A percentile compares a stretch with the other conserved stretches of the same genome.
Conservation (phyloP, 2,888 invertebrate species). For the Melitaea athalia region DNA sequence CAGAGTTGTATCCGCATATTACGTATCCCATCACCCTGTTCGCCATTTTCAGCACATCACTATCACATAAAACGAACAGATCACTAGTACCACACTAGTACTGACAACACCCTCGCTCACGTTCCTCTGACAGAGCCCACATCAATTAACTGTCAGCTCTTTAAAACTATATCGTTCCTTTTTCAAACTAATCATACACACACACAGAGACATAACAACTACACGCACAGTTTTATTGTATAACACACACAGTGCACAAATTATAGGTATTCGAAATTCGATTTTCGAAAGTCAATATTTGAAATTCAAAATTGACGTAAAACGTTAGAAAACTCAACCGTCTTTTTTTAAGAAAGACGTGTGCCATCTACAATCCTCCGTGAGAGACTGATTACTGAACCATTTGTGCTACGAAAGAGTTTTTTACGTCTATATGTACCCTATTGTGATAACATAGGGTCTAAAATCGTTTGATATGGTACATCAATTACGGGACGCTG, state of each 20-base stretch:
- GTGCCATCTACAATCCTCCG: constrained; percentile 49
- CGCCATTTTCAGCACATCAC: constrained; percentile 57
- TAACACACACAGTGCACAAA: background rate
- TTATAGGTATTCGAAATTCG: background rate
- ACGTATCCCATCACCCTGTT: constrained; percentile 82
- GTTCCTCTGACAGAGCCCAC: constrained; percentile 7
- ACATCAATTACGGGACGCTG: constrained; percentile 23
- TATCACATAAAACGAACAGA: background rate
- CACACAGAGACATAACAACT: background rate
- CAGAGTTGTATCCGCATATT: constrained; percentile 83
- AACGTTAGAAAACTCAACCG: background rate
- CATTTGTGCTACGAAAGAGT: constrained; percentile 29
- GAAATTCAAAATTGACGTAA: background rate
- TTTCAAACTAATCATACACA: background rate
- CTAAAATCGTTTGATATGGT: constrained; percentile 12
- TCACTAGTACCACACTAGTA: constrained; percentile 23
- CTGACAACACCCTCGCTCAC: constrained; percentile 12
- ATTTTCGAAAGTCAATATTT: too few species aligned
- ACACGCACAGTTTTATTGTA: background rate
- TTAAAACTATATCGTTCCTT: constrained; percentile 18
- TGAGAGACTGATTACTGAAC: constrained; percentile 54
- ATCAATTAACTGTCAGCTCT: constrained; percentile 33
- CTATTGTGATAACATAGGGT: constrained; percentile 26
- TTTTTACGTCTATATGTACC: constrained; percentile 5
- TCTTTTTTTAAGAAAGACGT: constrained; percentile 40